phyloP scores from a whole-genome alignment of 2,797 vertebrate species.

The Mionectes olivaceus region DNA sequence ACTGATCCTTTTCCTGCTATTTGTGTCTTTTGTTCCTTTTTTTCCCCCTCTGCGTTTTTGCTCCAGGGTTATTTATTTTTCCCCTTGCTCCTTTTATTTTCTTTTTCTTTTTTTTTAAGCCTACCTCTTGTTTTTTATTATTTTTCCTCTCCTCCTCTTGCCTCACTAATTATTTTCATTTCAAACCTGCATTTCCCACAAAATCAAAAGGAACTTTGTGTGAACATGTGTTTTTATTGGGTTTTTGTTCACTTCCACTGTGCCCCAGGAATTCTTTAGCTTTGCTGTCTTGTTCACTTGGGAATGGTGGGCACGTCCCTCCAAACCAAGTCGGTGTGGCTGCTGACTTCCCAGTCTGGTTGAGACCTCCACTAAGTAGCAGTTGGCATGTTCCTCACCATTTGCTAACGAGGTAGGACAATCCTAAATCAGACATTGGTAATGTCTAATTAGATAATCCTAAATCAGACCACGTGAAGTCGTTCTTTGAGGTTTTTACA shows the following conservation, averaged over 20 bases:
- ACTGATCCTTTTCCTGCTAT: slow-evolving; percentile 51
- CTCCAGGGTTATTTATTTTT: slow-evolving; percentile 44
- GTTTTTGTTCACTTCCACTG: background rate
- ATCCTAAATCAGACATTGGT: background rate
- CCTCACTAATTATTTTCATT: background rate
- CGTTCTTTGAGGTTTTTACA: background rate
- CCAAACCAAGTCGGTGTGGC: background rate
- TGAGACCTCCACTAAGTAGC: background rate
- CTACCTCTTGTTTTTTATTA: background rate
- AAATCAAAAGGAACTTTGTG: slow-evolving; percentile 4
- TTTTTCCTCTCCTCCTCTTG: background rate
- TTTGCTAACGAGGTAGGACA: background rate
- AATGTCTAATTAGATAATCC: background rate
- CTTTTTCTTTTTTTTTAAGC: background rate
- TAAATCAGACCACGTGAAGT: background rate
- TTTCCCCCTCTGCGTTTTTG: background rate
- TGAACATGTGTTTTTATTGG: background rate
- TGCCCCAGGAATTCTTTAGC: background rate
- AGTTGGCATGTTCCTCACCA: background rate
- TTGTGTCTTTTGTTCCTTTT: slow-evolving; percentile 54
- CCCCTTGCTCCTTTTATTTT: background rate
- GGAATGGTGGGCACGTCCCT: background rate
- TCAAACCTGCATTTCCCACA: background rate
- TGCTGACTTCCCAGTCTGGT: background rate
- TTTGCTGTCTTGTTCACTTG: background rate